phyloP scores from a whole-genome alignment of 2,797 vertebrate species.

The Chrysocyon brachyurus region DNA sequence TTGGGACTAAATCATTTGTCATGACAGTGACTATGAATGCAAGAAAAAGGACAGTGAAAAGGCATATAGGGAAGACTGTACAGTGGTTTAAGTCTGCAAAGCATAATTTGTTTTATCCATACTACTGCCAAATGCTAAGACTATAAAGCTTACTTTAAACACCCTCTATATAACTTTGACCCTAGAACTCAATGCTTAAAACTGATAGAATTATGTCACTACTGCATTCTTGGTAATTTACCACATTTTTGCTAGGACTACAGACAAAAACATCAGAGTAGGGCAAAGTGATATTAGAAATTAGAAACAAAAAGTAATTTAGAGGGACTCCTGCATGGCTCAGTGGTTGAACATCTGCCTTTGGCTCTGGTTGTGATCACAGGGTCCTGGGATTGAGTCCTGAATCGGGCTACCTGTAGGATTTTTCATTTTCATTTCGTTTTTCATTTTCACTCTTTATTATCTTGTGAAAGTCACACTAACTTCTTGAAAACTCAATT shows the following conservation, averaged over 20 bases:
- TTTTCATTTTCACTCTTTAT: neutral
- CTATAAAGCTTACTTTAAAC: neutral
- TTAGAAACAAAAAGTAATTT: slow-evolving; percentile 13
- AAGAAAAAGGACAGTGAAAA: slow-evolving; percentile 42
- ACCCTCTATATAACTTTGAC: neutral
- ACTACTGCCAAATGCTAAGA: neutral
- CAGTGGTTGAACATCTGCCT: no score
- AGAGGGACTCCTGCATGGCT: neutral
- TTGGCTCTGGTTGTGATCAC: no score
- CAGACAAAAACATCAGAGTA: neutral
- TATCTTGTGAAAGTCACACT: neutral
- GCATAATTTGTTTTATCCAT: neutral
- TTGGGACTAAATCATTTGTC: neutral
- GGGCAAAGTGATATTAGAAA: neutral
- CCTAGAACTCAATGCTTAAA: neutral
- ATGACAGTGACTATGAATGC: neutral
- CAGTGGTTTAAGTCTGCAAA: neutral
- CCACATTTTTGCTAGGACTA: neutral
- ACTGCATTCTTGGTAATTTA: neutral
- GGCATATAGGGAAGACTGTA: neutral
- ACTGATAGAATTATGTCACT: neutral
- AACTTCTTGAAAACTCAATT: neutral
- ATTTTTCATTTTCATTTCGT: no score
- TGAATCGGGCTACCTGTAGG: no score
- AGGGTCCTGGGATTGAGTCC: no score